A percentile compares a stretch with the other conserved stretches of the same genome.
Conservation (phyloP, 1,140 invertebrate species). For the Psix sp. region DNA sequence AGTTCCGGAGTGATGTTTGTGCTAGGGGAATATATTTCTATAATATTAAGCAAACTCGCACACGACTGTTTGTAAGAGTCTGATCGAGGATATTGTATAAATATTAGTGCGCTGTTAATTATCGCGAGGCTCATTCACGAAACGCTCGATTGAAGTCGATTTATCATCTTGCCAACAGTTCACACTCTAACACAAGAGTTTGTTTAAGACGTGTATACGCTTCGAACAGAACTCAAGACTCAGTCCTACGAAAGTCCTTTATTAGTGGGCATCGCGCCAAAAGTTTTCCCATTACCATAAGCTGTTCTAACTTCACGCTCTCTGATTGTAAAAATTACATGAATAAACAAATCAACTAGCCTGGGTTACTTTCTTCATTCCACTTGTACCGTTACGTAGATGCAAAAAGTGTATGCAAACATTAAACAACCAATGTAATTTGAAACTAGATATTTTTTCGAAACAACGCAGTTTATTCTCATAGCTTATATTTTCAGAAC, state of each 20-base stretch:
- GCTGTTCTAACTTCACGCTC: conserved; percentile 32
- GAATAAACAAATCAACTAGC: conserved; percentile 24
- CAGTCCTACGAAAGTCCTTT: conserved; percentile 40
- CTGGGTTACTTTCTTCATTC: too few species aligned
- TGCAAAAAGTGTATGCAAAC: too few species aligned
- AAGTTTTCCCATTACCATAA: conserved; percentile 48
- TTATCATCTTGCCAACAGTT: conserved; percentile 30
- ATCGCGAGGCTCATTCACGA: conserved; percentile 22
- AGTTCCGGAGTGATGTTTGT: too few species aligned
- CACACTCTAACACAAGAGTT: conserved; percentile 24
- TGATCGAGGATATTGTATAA: conserved; percentile 15
- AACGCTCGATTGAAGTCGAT: conserved; percentile 36
- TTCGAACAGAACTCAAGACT: conserved; percentile 20
- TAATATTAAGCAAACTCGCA: too few species aligned
- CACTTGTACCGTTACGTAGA: too few species aligned
- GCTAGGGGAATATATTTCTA: too few species aligned
- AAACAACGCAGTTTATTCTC: too few species aligned
- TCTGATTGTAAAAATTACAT: conserved; percentile 15
- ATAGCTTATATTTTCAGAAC: too few species aligned
- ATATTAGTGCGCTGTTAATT: conserved; percentile 30
- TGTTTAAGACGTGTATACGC: conserved; percentile 42
- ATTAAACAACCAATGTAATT: too few species aligned
- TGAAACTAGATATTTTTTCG: too few species aligned
- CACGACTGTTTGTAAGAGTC: background rate
- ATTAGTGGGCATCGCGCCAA: conserved; percentile 34